These are phyloP conservation scores for Acronicta leporina DNA, from an alignment of 2,888 invertebrate species.

Conservation along the genomic window DNA sequence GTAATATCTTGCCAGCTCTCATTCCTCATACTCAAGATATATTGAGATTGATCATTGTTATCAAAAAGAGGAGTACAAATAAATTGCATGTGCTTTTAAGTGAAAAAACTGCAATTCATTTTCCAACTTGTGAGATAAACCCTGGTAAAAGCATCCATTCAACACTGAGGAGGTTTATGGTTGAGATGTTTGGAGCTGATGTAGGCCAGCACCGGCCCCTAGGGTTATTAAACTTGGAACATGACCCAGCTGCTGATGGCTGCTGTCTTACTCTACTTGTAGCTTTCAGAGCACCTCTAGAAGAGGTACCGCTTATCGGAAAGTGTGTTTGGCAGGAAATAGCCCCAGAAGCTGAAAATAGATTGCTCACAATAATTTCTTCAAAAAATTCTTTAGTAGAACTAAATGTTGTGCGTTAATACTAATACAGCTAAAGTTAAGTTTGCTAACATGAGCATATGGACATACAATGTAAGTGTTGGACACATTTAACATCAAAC, in stretches of 20 bases:
- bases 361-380: conserved; percentile 91
- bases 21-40: conserved; percentile 92
- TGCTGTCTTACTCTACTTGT: conserved; percentile 95
- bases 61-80: conserved; percentile 94
- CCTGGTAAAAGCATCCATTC: conserved; percentile 96
- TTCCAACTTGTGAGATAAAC: conserved; percentile 96
- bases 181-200: conserved; percentile 96
- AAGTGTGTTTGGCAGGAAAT: conserved; percentile 97
- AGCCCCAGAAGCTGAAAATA: conserved; percentile 91
- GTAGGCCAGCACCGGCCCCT: conserved; percentile 95
- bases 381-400: conserved; percentile 94
- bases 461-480: too few relatives aligned
- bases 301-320: conserved; percentile 95
- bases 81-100: conserved; percentile 95
- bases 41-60: conserved; percentile 93
- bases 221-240: conserved; percentile 94
- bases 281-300: conserved; percentile 94
- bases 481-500: too few relatives aligned
- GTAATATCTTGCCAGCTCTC: conserved; percentile 91
- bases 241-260: conserved; percentile 91
- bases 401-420: conserved; percentile 94
- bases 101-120: conserved; percentile 94
- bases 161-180: conserved; percentile 96
- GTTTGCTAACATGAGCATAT: too few relatives aligned
- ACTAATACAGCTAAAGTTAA: conserved; percentile 31